Evolutionary conservation across 2,888 invertebrate genomes (phyloP).

Genomic region (Stenchaetothrips biformis): DNA sequence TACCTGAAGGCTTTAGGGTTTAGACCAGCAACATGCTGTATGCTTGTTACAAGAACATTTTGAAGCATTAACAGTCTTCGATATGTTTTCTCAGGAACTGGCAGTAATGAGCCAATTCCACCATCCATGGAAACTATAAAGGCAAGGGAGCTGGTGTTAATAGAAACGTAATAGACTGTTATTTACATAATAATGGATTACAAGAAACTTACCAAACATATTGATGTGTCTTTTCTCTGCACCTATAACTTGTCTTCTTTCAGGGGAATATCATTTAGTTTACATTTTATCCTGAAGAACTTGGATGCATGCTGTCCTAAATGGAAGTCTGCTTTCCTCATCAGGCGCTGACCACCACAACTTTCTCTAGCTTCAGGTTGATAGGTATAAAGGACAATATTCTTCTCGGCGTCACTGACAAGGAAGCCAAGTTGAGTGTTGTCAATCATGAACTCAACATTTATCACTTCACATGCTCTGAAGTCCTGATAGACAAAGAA

Average conservation of each 20-base stretch:
- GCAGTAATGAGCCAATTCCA: conserved; percentile 84
- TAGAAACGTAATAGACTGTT: conserved; percentile 30
- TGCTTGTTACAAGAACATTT: conserved; percentile 83
- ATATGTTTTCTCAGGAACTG: conserved; percentile 91
- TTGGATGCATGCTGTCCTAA: conserved; percentile 81
- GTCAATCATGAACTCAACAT: conserved; percentile 91
- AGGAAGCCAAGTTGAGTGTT: conserved; percentile 85
- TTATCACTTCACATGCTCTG: conserved; percentile 69
- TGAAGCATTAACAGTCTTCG: conserved; percentile 92
- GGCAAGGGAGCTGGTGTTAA: conserved; percentile 10
- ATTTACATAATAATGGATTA: conserved; percentile 26
- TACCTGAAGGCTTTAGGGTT: conserved; percentile 84
- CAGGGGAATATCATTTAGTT: conserved; percentile 57
- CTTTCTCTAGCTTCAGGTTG: conserved; percentile 93
- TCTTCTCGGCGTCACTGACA: conserved; percentile 84
- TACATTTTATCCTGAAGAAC: conserved; percentile 81
- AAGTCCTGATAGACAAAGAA: conserved; percentile 54
- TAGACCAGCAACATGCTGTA: conserved; percentile 85
- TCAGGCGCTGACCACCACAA: conserved; percentile 84
- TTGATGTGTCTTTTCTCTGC: conserved; percentile 79
- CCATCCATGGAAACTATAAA: conserved; percentile 83
- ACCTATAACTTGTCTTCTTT: conserved; percentile 53
- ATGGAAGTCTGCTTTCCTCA: conserved; percentile 92
- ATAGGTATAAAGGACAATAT: conserved; percentile 88
- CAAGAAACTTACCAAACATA: conserved; percentile 61